Evolutionary conservation across 2,797 vertebrate species (phyloP), one percentile per base, ranked within the genome.

Genomic region (Tauraco hartlaubi): DNA sequence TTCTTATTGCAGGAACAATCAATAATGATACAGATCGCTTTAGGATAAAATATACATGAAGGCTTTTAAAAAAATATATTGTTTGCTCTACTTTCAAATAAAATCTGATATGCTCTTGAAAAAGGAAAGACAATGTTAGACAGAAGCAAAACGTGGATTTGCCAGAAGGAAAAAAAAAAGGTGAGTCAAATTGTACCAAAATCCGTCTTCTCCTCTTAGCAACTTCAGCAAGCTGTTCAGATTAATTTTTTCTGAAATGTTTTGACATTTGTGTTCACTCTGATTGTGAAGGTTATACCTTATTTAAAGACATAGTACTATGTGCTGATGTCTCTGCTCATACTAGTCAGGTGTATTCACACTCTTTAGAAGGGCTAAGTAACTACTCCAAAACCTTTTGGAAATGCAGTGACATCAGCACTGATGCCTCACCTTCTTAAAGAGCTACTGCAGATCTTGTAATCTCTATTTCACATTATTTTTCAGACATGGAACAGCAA

Each of bases 31-130:
- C 90, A 95, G 90, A 97, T 97, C 62, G 80, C 90, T 98, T 96
- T 97, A 97, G 97, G 92, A 97, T 97, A 97, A 97, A 96, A 96
- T 91, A 97, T 72, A 97, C 83, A 97, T 94, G 87, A 94, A 94
- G 77, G 39, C 75, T 87, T 97, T 87, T 29, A 80, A 95, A 95
- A 96, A 78, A 77, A 94, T 96, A 95, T 95, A 95, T 94, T 97
- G 97, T 97, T 97, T 97, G 83, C 74, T 92, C 84, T 89, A 88
- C 90, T 97, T 95, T 96, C 93, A 89, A 94, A 93, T 90, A 89
- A 94, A 97, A 96, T 74, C 62, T 93, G 90, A 90, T 95, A 78
- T 68, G 46, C 59, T 91, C 87, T 93, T 81, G 75, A 95, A 94
- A 97, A 95, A 91, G 62, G 54, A 88, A 94, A 96, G 66, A 64